Evolutionary conservation across 2,888 invertebrate species (phyloP), one percentile per base, ranked within the genome.

Genomic region (Archaeoteleia sp.): DNA sequence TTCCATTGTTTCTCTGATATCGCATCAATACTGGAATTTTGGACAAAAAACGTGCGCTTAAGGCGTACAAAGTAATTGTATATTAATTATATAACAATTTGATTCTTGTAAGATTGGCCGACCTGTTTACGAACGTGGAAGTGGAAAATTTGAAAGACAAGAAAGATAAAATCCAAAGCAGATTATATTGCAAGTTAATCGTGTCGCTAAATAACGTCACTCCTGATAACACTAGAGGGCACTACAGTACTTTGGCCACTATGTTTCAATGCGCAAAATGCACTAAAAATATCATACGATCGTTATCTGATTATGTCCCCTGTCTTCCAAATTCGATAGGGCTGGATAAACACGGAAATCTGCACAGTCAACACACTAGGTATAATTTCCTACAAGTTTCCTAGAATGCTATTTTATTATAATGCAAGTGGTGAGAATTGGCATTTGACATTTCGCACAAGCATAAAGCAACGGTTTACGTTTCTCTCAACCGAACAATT

Each of bases 41-140:
- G n/a, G n/a, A n/a, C n/a, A n/a, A n/a, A n/a, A n/a, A n/a, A n/a
- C n/a, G n/a, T n/a, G n/a, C n/a, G n/a, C n/a, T n/a, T n/a, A n/a
- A n/a, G n/a, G n/a, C n/a, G n/a, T n/a, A n/a, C n/a, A n/a, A n/a
- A n/a, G n/a, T n/a, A n/a, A n/a, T n/a, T n/a, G n/a, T n/a, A n/a
- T n/a, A n/a, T 15, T 9, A 49, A 45, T 20, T 27, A 12, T 9
- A 42, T 14, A 34, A 37, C 40, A 51, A 12, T 46, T 39, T 40
- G 12, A 32, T 55, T 55, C 13, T 35, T 55, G 57, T 27, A 60
- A 93, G 95, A 75, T 87, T 97, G 76, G 92, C 95, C 6, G 93
- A 94, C 12, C 91, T 95, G 89, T 96, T 96, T 84, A 93, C 93
- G 0, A 96, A 96, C 82, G 87, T 90, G 0, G 96, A 97, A 81